Conservation (phyloP, 2,797 vertebrate species). For the Psittacula derbiana region DNA sequence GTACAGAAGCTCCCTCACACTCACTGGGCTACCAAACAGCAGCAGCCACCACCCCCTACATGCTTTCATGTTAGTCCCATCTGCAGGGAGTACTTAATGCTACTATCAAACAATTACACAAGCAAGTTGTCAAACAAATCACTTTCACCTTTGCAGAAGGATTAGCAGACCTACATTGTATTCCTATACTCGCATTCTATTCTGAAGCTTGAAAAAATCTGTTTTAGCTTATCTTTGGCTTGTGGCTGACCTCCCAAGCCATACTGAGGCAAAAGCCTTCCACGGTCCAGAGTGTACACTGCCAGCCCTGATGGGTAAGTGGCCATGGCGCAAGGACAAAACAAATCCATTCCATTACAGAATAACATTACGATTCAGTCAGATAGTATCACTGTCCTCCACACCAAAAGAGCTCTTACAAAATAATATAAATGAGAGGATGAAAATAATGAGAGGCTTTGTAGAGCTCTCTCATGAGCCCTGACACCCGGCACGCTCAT, state of each 20-base stretch:
- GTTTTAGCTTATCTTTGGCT: not conserved
- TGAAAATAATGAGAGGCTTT: not conserved
- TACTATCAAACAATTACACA: not conserved
- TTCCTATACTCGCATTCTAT: not conserved
- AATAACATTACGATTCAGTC: not conserved
- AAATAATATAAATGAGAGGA: not conserved
- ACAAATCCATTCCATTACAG: not conserved
- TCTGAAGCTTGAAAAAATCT: not conserved
- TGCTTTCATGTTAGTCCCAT: not conserved
- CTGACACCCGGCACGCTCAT: not conserved
- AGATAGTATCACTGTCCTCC: not conserved
- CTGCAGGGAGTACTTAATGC: not conserved
- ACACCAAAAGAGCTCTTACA: not conserved
- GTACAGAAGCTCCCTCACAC: not conserved
- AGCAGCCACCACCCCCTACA: not conserved
- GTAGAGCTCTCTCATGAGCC: not conserved
- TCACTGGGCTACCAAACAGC: not conserved
- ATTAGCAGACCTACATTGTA: not conserved
- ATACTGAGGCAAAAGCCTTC: not conserved
- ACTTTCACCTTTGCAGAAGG: not conserved
- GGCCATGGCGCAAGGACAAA: not conserved
- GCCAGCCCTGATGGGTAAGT: not conserved
- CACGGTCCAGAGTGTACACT: not conserved
- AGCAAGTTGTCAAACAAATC: not conserved
- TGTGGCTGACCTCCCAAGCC: not conserved